Evolutionary conservation across 1,140 invertebrate genomes (phyloP).

Genomic region (Tetramorium simillimum): DNA sequence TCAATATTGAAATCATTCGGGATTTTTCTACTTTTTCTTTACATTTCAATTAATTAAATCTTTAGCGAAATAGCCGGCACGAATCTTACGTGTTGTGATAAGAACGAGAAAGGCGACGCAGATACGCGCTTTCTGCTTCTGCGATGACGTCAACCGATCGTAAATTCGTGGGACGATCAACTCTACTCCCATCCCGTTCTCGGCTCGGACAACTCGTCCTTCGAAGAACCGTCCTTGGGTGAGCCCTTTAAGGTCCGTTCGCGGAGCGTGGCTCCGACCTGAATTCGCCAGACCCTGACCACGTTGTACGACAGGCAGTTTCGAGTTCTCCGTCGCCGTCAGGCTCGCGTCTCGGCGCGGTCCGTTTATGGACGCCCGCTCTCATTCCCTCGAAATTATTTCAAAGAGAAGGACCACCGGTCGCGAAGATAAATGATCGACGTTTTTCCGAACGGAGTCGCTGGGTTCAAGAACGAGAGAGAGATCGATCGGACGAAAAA

Average conservation of each 20-base stretch:
- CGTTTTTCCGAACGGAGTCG: not conserved
- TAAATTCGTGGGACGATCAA: conserved; percentile 4
- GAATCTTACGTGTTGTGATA: not conserved
- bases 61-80: not conserved
- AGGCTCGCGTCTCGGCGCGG: not conserved
- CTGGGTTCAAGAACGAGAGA: not conserved
- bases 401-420: not conserved
- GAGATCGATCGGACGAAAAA: conserved; percentile 9
- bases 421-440: not conserved
- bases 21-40: not conserved
- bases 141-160: conserved; percentile 33
- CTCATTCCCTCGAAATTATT: conserved; percentile 22
- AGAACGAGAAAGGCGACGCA: conserved; percentile 3
- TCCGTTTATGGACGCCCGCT: conserved; percentile 60
- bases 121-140: not conserved
- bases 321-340: conserved; percentile 31
- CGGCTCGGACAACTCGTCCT: conserved; percentile 51
- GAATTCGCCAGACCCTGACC: conserved; percentile 76
- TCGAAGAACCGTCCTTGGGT: conserved; percentile 65
- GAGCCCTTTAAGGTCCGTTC: conserved; percentile 71
- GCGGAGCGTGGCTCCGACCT: conserved; percentile 48
- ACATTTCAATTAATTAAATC: not conserved
- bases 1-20: not conserved
- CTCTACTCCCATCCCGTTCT: conserved; percentile 26
- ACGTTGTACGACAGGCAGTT: conserved; percentile 69